Conservation (phyloP, 2,888 invertebrate species). For the Macroteleia sp. region DNA sequence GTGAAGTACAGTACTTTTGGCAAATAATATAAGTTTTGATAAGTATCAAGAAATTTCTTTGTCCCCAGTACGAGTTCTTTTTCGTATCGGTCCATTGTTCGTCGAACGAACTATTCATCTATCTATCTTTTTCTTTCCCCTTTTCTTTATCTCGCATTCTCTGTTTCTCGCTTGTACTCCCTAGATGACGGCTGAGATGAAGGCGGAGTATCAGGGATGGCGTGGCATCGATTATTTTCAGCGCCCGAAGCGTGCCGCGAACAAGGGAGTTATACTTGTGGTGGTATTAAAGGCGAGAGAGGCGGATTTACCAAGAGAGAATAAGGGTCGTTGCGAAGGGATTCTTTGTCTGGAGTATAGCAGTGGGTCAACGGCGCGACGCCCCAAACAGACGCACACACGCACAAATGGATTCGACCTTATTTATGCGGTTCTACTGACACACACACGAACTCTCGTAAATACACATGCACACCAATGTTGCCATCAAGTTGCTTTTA, state of each 20-base stretch:
- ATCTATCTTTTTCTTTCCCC: no score
- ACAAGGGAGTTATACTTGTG: conserved; percentile 56
- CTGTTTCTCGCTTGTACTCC: conserved; percentile 44
- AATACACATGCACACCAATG: no score
- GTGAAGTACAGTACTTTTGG: no score
- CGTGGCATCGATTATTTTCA: conserved; percentile 79
- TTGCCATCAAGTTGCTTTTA: neutral
- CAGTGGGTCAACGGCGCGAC: conserved; percentile 68
- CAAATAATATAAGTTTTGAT: conserved; percentile 15
- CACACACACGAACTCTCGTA: conserved; percentile 17
- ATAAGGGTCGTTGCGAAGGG: conserved; percentile 59
- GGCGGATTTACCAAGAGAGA: conserved; percentile 52
- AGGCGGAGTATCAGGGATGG: conserved; percentile 58
- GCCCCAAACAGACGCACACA: conserved; percentile 48
- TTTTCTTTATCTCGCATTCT: conserved; percentile 10
- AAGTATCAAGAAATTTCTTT: conserved; percentile 27
- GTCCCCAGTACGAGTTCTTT: conserved; percentile 7
- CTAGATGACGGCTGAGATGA: conserved; percentile 31
- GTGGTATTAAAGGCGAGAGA: conserved; percentile 61
- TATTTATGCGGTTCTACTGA: conserved; percentile 41
- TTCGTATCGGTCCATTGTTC: conserved; percentile 18
- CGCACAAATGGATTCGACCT: conserved; percentile 34
- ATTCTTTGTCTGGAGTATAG: conserved; percentile 67
- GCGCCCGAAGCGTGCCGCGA: conserved; percentile 64
- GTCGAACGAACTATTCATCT: conserved; percentile 31